Base-by-base conservation (phyloP, 1,140 invertebrate genomes). In the Medauroidea extradentata region DNA sequence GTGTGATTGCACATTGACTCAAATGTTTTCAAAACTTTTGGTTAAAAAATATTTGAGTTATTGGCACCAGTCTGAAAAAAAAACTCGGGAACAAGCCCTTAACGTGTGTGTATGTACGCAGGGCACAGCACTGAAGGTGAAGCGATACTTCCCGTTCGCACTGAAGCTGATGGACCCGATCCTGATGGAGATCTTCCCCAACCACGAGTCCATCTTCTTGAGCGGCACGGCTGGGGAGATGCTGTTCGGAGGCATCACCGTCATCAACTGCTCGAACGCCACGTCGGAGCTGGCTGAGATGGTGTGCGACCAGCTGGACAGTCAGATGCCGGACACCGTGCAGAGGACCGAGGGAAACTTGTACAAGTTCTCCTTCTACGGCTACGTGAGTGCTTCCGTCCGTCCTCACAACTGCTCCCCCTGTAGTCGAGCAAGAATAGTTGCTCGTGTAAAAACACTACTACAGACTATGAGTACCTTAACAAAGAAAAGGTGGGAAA, bases 101-200 rank as follows among this genome's bases (percentile, higher is more conserved):
- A n/a, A n/a, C n/a, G n/a, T n/a, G n/a, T n/a, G n/a, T n/a, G n/a
- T n/a, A n/a, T n/a, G n/a, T n/a, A n/a, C 51, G 8, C 48, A 63
- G 61, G 61, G 61, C 1, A 52, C 61, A 13, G 61, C 46, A 0
- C 21, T 16, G 13, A 52, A 50, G 25, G 42, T 63, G 8, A 58
- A 60, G 21, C 29, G 39, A 24, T 16, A 7, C 1, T 56, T 60
- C 42, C 57, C 57, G 2, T 38, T 60, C 46, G 58, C 46, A 2
- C 49, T 51, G 24, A 0, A 3, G 18, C 27, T 51, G 25, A 34
- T 34, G 29, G 49, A 27, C 14, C 2, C 24, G 2, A 0, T 51
- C 25, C 7, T 51, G 7, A 14, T 9, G 14, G 49, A 51, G 16
- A 25, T 51, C 27, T 51, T 29, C 16, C 7, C 7, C 2, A 16